phyloP scores from a whole-genome alignment of 1,140 invertebrate genomes.

The Matsumurasca onukii region DNA sequence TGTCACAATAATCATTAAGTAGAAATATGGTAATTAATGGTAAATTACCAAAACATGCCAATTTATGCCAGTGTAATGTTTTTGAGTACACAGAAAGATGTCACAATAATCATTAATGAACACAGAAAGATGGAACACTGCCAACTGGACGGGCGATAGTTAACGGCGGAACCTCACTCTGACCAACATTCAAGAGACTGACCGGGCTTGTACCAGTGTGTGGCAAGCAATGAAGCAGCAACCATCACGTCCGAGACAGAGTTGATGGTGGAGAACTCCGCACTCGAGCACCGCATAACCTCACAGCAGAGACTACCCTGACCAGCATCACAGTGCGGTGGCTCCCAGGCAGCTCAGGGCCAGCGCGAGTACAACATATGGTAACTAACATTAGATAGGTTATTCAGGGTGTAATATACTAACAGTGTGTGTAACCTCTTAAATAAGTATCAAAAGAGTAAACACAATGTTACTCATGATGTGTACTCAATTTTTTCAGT shows the following conservation, averaged over 20 bases:
- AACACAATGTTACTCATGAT: no score
- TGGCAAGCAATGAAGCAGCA: constrained; percentile 89
- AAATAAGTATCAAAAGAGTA: no score
- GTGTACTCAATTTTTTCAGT: no score
- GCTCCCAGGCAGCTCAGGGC: constrained; percentile 84
- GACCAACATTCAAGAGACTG: constrained; percentile 74
- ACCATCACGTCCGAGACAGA: constrained; percentile 84
- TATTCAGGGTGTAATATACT: no score
- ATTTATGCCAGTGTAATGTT: no score
- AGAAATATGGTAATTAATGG: no score
- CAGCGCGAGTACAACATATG: constrained; percentile 80
- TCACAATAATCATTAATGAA: no score
- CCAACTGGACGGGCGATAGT: constrained; percentile 67
- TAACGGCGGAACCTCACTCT: constrained; percentile 87
- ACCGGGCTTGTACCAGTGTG: constrained; percentile 92
- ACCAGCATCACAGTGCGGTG: constrained; percentile 80
- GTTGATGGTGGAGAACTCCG: constrained; percentile 79
- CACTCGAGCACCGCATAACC: constrained; percentile 88
- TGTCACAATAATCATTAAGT: no score
- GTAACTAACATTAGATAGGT: no score
- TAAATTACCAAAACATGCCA: no score
- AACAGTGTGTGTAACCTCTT: no score
- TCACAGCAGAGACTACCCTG: constrained; percentile 74
- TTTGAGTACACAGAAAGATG: no score
- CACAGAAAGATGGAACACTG: constrained; percentile 73